These are phyloP conservation scores for Pterostichus niger DNA, from an alignment of 2,888 invertebrate species.

Conservation along the genomic window DNA sequence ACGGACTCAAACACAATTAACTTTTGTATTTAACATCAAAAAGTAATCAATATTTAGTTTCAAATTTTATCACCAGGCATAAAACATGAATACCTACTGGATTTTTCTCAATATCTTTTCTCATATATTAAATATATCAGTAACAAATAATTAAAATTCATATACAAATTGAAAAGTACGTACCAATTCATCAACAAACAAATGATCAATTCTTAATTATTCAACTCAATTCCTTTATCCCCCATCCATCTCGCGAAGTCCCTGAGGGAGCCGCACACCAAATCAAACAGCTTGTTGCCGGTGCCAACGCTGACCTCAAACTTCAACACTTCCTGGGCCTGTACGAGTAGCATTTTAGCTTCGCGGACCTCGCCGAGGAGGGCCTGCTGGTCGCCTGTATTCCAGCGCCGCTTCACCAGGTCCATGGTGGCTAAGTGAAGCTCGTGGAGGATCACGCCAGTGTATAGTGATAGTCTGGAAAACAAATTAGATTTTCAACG, in stretches of 20 bases:
- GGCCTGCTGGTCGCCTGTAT: constrained; percentile 76
- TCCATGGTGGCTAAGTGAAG: constrained; percentile 81
- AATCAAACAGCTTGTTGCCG: constrained; percentile 79
- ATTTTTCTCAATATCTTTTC: too few relatives aligned
- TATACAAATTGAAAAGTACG: too few relatives aligned
- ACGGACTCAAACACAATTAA: too few relatives aligned
- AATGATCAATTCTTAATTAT: background rate
- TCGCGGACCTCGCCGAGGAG: constrained; percentile 77
- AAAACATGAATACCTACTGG: too few relatives aligned
- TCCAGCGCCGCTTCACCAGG: constrained; percentile 77
- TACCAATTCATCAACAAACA: too few relatives aligned
- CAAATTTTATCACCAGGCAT: too few relatives aligned
- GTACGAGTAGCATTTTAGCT: constrained; percentile 77
- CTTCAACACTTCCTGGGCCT: constrained; percentile 77
- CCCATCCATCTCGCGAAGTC: constrained; percentile 78
- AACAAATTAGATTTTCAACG: constrained; percentile 16
- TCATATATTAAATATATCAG: too few relatives aligned
- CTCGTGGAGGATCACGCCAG: constrained; percentile 88
- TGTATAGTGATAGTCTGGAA: constrained; percentile 84
- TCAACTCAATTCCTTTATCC: constrained; percentile 75
- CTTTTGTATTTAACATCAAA: too few relatives aligned
- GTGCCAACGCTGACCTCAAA: constrained; percentile 80
- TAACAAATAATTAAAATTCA: too few relatives aligned
- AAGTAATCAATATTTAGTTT: too few relatives aligned
- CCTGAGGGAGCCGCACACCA: constrained; percentile 78